A percentile compares a stretch with the other conserved stretches of the same genome.
Evolutionary conservation across 2,888 invertebrate species (phyloP).

Genomic region (Clostera curtula): DNA sequence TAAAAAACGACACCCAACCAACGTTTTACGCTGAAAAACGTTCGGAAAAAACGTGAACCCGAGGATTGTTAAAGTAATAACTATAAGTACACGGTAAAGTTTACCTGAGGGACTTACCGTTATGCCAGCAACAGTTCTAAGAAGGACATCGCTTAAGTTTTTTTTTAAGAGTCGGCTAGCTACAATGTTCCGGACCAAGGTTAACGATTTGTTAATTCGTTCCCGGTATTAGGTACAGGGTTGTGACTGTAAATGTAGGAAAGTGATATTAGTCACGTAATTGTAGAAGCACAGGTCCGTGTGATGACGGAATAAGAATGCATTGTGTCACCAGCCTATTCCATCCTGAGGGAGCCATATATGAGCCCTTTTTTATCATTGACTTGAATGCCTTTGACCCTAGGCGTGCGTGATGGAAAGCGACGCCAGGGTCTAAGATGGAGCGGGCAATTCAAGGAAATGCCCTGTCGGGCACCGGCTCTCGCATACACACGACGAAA

Average conservation of each 20-base stretch:
- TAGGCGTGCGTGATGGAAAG: too few relatives aligned
- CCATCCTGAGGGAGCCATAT: too few relatives aligned
- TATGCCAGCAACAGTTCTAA: slow-evolving; percentile 61
- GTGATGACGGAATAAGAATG: too few relatives aligned
- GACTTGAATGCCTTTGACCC: too few relatives aligned
- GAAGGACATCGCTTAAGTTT: slow-evolving; percentile 67
- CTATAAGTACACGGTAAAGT: slow-evolving; percentile 23
- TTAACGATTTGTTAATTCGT: slow-evolving; percentile 18
- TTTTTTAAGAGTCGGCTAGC: slow-evolving; percentile 39
- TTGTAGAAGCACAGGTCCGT: too few relatives aligned
- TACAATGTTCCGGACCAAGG: slow-evolving; percentile 26
- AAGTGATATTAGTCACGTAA: background rate
- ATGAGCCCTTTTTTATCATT: too few relatives aligned
- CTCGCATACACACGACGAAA: too few relatives aligned
- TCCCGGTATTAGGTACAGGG: slow-evolving; percentile 7
- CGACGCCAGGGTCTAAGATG: too few relatives aligned
- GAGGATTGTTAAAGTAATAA: slow-evolving; percentile 10
- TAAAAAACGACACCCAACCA: too few relatives aligned
- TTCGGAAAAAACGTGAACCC: slow-evolving; percentile 17
- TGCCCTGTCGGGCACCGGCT: too few relatives aligned
- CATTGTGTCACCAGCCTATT: too few relatives aligned
- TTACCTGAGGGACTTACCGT: slow-evolving; percentile 67
- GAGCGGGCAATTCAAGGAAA: too few relatives aligned
- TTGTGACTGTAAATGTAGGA: background rate
- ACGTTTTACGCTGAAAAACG: slow-evolving; percentile 13